Evolutionary conservation across 2,797 vertebrate species (phyloP).

Genomic region (Hippopotamyrus pictus): DNA sequence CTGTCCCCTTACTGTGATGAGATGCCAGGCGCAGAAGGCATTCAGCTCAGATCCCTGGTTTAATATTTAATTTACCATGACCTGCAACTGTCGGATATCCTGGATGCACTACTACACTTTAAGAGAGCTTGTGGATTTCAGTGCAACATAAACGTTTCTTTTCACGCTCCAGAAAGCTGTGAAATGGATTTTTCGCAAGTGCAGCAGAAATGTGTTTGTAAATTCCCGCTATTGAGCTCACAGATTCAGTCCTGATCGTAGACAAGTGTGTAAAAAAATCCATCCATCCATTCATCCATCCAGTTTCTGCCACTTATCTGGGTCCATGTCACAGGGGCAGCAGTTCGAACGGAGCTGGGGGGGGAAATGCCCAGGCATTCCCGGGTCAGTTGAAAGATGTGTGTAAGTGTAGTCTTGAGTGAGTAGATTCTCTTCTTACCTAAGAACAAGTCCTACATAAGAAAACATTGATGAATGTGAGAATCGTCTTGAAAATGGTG

Average conservation of each 20-base stretch:
- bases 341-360: neutral
- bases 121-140: neutral
- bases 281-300: neutral
- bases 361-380: neutral
- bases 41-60: neutral
- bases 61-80: neutral
- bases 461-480: neutral
- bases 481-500: neutral
- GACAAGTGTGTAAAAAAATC: neutral
- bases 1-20: neutral
- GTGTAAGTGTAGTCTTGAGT: neutral
- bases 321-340: neutral
- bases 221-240: neutral
- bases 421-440: neutral
- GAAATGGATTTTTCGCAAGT: constrained; percentile 6
- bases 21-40: neutral
- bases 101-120: neutral
- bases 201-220: neutral
- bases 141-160: neutral
- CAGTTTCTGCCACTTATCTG: neutral
- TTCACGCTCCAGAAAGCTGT: neutral
- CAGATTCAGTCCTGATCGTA: neutral
- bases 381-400: neutral
- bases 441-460: neutral
- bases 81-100: neutral